Conservation (phyloP, 2,888 invertebrate species). For the Empis livida region DNA sequence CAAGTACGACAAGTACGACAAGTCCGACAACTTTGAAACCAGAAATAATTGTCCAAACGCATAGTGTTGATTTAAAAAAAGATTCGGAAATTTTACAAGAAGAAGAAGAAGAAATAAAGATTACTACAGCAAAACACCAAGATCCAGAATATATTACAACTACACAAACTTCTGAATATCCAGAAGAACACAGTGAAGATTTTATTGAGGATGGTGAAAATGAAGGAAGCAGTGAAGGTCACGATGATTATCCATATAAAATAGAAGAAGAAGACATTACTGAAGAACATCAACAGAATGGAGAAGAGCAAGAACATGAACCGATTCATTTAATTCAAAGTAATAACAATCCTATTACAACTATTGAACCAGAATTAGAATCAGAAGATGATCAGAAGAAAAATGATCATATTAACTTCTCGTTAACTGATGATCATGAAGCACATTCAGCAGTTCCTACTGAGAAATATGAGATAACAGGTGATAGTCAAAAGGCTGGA, state of each 20-base stretch:
- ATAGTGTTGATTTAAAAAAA: neutral
- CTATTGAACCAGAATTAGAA: too few species aligned
- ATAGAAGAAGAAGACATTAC: constrained; percentile 22
- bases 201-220: constrained; percentile 13
- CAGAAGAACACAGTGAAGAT: constrained; percentile 11
- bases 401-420: too few species aligned
- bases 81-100: neutral
- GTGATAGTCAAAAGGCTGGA: too few species aligned
- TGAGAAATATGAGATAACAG: too few species aligned
- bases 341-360: too few species aligned
- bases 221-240: neutral
- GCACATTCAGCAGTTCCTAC: too few species aligned
- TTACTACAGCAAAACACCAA: constrained; percentile 17
- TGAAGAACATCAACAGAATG: neutral
- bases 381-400: too few species aligned
- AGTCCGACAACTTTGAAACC: constrained; percentile 13
- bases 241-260: constrained; percentile 31
- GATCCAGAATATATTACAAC: constrained; percentile 18
- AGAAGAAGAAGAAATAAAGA: constrained; percentile 4
- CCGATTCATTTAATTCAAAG: too few species aligned
- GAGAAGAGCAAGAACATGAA: too few species aligned
- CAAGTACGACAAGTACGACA: constrained; percentile 15
- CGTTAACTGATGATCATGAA: too few species aligned
- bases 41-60: constrained; percentile 8
- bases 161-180: constrained; percentile 9